A percentile compares a stretch with the other conserved stretches of the same genome.
phyloP scores from a whole-genome alignment of 2,888 invertebrate species.

The Archips crataeganus region DNA sequence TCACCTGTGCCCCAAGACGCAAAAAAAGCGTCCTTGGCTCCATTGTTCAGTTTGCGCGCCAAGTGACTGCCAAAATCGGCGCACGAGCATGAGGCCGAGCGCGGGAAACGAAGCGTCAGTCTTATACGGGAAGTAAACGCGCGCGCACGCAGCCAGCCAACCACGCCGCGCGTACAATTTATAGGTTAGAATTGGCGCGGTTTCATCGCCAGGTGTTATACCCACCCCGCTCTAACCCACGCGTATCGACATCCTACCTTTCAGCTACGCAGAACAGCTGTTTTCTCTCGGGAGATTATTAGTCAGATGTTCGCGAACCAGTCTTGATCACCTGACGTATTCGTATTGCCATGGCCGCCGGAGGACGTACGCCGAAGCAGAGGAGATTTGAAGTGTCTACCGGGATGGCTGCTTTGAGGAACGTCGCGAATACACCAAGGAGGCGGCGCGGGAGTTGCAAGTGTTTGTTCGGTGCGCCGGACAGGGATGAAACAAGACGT shows the following conservation, averaged over 20 bases:
- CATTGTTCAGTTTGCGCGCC: slow-evolving; percentile 82
- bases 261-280: slow-evolving; percentile 78
- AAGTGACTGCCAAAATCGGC: slow-evolving; percentile 81
- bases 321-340: slow-evolving; percentile 78
- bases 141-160: slow-evolving; percentile 72
- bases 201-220: slow-evolving; percentile 78
- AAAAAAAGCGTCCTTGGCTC: slow-evolving; percentile 82
- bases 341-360: slow-evolving; percentile 70
- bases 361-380: slow-evolving; percentile 81
- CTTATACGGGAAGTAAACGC: slow-evolving; percentile 64
- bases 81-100: slow-evolving; percentile 63
- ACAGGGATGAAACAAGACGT: slow-evolving; percentile 85
- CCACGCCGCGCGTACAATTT: slow-evolving; percentile 56
- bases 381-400: slow-evolving; percentile 74
- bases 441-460: slow-evolving; percentile 80
- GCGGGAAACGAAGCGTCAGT: slow-evolving; percentile 76
- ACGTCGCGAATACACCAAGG: slow-evolving; percentile 69
- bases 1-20: slow-evolving; percentile 75
- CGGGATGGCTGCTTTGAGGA: slow-evolving; percentile 70
- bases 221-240: slow-evolving; percentile 69
- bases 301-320: slow-evolving; percentile 84
- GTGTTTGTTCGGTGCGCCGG: slow-evolving; percentile 87
- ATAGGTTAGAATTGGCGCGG: slow-evolving; percentile 84
- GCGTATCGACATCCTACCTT: slow-evolving; percentile 57
- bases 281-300: slow-evolving; percentile 83